Percentiles rank a stretch among this genome's conserved stretches.
phyloP scores from a whole-genome alignment of 64 coral and sea anemone species.

The Astreopora myriophthalma region DNA sequence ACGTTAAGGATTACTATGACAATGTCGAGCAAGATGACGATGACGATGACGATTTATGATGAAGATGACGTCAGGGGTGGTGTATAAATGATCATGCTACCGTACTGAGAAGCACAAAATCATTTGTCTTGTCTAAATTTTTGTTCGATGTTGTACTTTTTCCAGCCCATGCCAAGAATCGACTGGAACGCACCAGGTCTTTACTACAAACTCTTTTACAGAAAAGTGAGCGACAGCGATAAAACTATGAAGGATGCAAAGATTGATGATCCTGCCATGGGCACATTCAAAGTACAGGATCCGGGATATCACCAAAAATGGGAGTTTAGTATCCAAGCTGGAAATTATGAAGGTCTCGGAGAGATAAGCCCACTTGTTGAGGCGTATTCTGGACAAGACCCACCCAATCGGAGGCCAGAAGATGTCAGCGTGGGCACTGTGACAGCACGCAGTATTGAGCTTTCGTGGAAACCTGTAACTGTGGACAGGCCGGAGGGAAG shows the following conservation, averaged over 20 bases:
- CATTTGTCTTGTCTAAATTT: background rate
- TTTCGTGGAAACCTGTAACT: slow-evolving; percentile 61
- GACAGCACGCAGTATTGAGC: slow-evolving; percentile 28
- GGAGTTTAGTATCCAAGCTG: slow-evolving; percentile 70
- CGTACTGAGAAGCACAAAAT: background rate
- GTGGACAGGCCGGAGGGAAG: slow-evolving; percentile 42
- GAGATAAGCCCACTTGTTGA: background rate
- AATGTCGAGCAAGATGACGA: too few relatives aligned
- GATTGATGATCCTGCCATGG: background rate
- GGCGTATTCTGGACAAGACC: slow-evolving; percentile 81
- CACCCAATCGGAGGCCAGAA: slow-evolving; percentile 37
- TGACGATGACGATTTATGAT: too few relatives aligned
- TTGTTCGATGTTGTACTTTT: background rate
- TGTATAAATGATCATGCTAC: background rate
- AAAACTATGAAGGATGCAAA: background rate
- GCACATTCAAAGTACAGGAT: background rate
- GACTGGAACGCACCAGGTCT: slow-evolving; percentile 65
- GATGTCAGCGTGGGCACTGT: slow-evolving; percentile 1
- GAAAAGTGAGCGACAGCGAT: background rate
- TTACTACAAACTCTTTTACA: slow-evolving; percentile 27
- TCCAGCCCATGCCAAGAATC: slow-evolving; percentile 54
- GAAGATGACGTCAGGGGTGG: too few relatives aligned
- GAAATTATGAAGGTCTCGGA: slow-evolving; percentile 39
- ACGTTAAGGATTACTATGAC: too few relatives aligned
- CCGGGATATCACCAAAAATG: slow-evolving; percentile 66